phyloP scores from a whole-genome alignment of 2,113 vertebrate genomes.

The Pristiophorus japonicus region DNA sequence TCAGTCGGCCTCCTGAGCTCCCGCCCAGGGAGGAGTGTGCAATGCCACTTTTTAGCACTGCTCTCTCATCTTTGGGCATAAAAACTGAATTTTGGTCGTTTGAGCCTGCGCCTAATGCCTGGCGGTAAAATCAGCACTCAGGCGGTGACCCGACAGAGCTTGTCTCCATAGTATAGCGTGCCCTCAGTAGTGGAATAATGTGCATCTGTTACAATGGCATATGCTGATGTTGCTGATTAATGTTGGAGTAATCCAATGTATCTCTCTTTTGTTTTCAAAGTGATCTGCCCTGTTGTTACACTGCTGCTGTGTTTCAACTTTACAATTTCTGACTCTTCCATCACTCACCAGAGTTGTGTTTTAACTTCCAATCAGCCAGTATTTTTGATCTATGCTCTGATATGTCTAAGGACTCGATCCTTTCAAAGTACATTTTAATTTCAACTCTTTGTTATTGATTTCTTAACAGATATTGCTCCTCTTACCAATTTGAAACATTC shows the following conservation, averaged over 20 bases:
- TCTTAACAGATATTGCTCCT: not conserved
- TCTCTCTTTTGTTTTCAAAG: not conserved
- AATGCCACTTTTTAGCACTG: too few species aligned
- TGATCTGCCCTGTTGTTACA: not conserved
- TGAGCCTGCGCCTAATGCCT: too few species aligned
- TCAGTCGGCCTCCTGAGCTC: too few species aligned
- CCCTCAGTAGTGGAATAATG: not conserved
- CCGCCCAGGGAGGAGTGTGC: too few species aligned
- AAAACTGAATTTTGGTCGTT: too few species aligned
- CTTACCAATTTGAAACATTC: not conserved
- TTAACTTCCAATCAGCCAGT: not conserved
- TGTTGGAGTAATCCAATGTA: not conserved
- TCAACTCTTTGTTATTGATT: not conserved
- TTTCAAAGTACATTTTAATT: not conserved
- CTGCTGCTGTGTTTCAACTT: not conserved
- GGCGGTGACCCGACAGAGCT: too few species aligned
- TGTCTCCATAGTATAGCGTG: not conserved
- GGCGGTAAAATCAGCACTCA: too few species aligned
- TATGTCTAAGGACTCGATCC: not conserved
- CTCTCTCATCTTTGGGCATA: too few species aligned
- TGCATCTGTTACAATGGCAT: not conserved
- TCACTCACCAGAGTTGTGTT: not conserved
- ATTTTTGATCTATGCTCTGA: not conserved
- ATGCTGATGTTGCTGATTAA: not conserved
- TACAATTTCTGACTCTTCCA: not conserved